Conservation (phyloP, 2,113 vertebrate species). For the Sus scrofa region DNA sequence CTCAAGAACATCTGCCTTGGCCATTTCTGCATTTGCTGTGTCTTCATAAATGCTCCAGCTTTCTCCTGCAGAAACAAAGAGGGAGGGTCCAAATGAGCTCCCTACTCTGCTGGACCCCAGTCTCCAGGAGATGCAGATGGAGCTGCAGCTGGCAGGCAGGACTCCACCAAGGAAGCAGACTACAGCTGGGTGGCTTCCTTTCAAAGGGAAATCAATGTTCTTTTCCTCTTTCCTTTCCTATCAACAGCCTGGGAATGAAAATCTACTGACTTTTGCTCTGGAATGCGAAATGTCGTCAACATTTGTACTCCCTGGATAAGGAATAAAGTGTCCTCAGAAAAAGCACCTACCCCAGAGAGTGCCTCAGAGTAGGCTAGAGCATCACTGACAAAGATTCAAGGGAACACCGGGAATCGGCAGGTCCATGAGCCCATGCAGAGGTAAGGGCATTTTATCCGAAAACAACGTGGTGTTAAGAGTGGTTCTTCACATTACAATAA, state of each 20-base stretch:
- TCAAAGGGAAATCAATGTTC: slow-evolving; percentile 47
- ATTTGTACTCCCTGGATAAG: not conserved
- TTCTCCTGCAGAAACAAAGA: slow-evolving; percentile 1
- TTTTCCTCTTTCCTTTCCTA: slow-evolving; percentile 33
- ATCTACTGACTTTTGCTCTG: slow-evolving; percentile 37
- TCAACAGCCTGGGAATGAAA: slow-evolving; percentile 39
- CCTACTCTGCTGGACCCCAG: not conserved
- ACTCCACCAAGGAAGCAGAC: no score
- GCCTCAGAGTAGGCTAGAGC: not conserved
- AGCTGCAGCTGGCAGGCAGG: not conserved
- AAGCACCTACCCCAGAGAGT: not conserved
- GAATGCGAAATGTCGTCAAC: slow-evolving; percentile 51
- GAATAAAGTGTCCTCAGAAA: not conserved
- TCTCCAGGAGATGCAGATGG: not conserved
- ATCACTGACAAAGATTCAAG: not conserved
- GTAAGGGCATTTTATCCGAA: not conserved
- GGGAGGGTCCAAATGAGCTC: not conserved
- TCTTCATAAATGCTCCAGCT: not conserved
- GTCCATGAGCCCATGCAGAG: not conserved
- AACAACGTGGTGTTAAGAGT: not conserved
- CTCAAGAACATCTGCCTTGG: slow-evolving; percentile 1
- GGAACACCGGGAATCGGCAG: not conserved
- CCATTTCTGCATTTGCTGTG: not conserved
- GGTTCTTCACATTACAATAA: not conserved
- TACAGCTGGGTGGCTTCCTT: not conserved